Percentiles rank a stretch among this genome's conserved stretches.
These are phyloP conservation scores for Boloria euphrosyne DNA, from an alignment of 2,888 invertebrate species.

Conservation along the genomic window DNA sequence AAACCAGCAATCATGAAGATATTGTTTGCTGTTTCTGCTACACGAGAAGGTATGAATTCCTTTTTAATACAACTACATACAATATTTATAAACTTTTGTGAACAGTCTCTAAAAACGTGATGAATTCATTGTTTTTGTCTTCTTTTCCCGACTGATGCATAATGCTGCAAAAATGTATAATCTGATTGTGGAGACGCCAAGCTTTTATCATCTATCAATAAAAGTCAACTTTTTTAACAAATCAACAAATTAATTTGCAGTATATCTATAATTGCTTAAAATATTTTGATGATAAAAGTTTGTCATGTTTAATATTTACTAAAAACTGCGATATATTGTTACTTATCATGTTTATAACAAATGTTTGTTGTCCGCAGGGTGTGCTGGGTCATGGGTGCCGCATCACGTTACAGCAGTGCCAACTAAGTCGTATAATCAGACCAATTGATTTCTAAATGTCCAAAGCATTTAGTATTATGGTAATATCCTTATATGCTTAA, in stretches of 20 bases:
- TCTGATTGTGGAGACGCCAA: slow-evolving; percentile 33
- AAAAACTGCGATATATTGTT: neutral
- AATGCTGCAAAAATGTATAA: slow-evolving; percentile 50
- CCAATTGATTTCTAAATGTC: no score
- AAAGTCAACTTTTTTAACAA: no score
- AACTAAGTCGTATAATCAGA: no score
- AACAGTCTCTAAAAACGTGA: slow-evolving; percentile 43
- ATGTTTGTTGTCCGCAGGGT: slow-evolving; percentile 1
- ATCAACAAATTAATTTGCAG: no score
- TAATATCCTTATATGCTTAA: no score
- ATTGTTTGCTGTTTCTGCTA: neutral
- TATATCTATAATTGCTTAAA: neutral
- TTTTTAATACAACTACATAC: neutral
- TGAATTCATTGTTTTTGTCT: slow-evolving; percentile 66
- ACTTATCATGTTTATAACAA: neutral
- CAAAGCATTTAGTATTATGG: no score
- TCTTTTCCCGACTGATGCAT: slow-evolving; percentile 79
- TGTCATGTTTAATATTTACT: neutral
- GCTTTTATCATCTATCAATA: neutral
- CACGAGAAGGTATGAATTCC: neutral
- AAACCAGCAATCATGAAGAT: slow-evolving; percentile 1
- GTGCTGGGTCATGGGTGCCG: neutral
- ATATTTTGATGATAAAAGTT: slow-evolving; percentile 3
- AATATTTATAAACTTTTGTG: neutral
- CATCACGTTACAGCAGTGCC: neutral